Evolutionary conservation across 2,797 vertebrate genomes (phyloP).

Genomic region (Karalla daura): DNA sequence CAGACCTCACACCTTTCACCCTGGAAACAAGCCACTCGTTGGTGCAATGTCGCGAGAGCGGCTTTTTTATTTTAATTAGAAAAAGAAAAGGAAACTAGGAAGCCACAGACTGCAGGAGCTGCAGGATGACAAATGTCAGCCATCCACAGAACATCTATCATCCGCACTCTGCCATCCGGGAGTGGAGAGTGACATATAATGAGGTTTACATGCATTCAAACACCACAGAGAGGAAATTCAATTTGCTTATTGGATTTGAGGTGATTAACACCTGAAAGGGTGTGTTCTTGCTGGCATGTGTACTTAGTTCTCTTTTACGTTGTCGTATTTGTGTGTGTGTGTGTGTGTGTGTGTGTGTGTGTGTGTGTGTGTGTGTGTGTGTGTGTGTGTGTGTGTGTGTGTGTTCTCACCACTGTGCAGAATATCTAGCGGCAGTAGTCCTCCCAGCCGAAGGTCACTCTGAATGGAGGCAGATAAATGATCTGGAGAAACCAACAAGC

Average conservation of each 20-base stretch:
- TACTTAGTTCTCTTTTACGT: too few relatives aligned
- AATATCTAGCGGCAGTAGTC: conserved; percentile 44
- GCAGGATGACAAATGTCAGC: conserved; percentile 19
- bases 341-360: conserved; percentile 4
- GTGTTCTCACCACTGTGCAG: conserved; percentile 6
- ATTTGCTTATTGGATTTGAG: background rate
- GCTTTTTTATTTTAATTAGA: conserved; percentile 32
- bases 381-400: background rate
- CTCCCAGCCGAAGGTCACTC: conserved; percentile 68
- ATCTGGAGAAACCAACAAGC: conserved; percentile 66
- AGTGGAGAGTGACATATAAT: conserved; percentile 8
- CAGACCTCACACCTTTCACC: conserved; percentile 29
- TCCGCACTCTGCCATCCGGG: conserved; percentile 2
- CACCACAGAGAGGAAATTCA: background rate
- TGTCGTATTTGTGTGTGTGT: background rate
- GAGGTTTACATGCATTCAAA: conserved; percentile 12
- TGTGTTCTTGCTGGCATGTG: background rate
- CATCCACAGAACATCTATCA: conserved; percentile 30
- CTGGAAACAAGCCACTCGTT: conserved; percentile 31
- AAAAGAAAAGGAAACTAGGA: conserved; percentile 14
- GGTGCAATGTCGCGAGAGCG: conserved; percentile 6
- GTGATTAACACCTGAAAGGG: conserved; percentile 17
- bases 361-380: conserved; percentile 1
- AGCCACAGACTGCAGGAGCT: background rate
- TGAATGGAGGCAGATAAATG: conserved; percentile 69